Conservation (phyloP, 2,113 vertebrate species). For the Indicator maculatus region DNA sequence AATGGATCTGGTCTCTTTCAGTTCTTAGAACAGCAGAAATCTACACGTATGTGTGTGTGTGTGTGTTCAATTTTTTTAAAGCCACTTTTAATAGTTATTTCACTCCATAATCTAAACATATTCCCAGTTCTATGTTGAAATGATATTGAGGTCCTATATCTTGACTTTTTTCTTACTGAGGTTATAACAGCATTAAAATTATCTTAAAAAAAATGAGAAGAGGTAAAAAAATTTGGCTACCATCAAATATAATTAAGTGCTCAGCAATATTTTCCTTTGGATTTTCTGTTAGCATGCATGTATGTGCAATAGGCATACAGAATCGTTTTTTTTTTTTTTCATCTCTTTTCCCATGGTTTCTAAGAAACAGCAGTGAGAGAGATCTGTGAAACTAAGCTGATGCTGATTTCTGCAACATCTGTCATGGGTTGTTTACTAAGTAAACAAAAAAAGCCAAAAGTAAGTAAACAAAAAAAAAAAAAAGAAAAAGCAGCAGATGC, state of each 20-base stretch:
- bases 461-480: too few relatives aligned
- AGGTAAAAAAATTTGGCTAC: background rate
- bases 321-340: background rate
- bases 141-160: background rate
- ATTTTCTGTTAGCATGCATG: background rate
- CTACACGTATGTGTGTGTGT: too few relatives aligned
- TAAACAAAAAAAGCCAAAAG: too few relatives aligned
- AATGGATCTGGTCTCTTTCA: background rate
- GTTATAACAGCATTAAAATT: background rate
- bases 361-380: background rate
- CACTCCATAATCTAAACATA: background rate
- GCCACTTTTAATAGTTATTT: background rate
- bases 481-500: background rate
- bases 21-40: background rate
- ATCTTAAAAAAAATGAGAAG: background rate
- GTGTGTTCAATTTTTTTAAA: background rate
- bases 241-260: background rate
- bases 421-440: background rate
- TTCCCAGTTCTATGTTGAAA: background rate
- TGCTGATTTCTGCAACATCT: slow-evolving; percentile 16
- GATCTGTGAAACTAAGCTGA: background rate
- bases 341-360: background rate
- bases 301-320: background rate
- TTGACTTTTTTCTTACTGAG: background rate
- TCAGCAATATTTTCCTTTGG: background rate